Percentiles rank a stretch among this genome's conserved stretches.
Conservation (phyloP, 1,140 invertebrate species). For the Pseudobourletiella spinata region DNA sequence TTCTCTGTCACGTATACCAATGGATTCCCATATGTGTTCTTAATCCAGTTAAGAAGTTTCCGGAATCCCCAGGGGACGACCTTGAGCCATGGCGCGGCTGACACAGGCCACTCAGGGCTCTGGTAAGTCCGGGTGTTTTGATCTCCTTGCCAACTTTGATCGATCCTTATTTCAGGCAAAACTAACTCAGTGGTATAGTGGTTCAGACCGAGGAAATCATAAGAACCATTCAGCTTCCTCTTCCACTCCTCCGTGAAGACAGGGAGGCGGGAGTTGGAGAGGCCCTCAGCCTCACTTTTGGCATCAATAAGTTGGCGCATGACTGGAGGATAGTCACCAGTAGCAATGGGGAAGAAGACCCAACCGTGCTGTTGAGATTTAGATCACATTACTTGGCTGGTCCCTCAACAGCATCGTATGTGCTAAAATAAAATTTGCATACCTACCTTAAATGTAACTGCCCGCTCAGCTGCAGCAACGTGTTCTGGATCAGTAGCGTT, state of each 20-base stretch:
- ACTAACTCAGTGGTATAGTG: conserved; percentile 47
- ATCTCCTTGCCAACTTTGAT: conserved; percentile 46
- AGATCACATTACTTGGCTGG: conserved; percentile 17
- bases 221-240: conserved; percentile 43
- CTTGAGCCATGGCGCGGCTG: conserved; percentile 12
- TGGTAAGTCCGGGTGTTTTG: conserved; percentile 9
- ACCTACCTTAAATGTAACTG: conserved; percentile 36
- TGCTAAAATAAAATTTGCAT: neutral
- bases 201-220: conserved; percentile 32
- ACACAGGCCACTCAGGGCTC: conserved; percentile 5
- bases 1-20: conserved; percentile 36
- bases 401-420: neutral
- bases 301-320: conserved; percentile 26
- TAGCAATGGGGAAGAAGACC: conserved; percentile 45
- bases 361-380: conserved; percentile 39
- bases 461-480: conserved; percentile 13
- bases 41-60: conserved; percentile 34
- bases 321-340: conserved; percentile 39
- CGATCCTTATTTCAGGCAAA: too few relatives aligned
- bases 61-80: conserved; percentile 30
- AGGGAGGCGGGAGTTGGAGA: conserved; percentile 22
- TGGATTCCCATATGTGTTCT: conserved; percentile 33
- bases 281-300: conserved; percentile 21
- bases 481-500: conserved; percentile 15
- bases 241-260: conserved; percentile 38